These are phyloP conservation scores for Mustela lutreola DNA, from an alignment of 2,113 vertebrate species.

Conservation along the genomic window DNA sequence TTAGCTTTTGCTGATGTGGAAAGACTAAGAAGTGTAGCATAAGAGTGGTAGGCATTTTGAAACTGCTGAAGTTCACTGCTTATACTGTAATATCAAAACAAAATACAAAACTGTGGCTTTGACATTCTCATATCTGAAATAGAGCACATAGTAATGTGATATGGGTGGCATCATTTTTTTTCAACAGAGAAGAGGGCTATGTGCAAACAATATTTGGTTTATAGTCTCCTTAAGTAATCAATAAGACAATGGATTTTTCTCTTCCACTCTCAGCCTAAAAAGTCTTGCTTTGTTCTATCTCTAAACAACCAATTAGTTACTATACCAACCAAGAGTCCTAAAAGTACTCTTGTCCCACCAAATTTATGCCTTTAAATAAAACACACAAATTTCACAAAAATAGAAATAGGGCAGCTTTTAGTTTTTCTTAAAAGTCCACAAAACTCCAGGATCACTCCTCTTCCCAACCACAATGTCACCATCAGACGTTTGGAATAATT, in stretches of 20 bases:
- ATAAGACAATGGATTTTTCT: background rate
- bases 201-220: background rate
- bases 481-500: background rate
- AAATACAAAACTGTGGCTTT: background rate
- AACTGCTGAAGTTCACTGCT: background rate
- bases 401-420: background rate
- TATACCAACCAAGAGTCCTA: background rate
- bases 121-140: conserved; percentile 5
- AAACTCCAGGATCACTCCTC: background rate
- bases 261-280: background rate
- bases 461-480: rapidly evolving
- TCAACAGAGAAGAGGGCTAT: background rate
- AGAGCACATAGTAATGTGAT: background rate
- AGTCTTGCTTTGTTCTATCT: background rate
- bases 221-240: background rate
- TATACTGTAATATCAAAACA: background rate
- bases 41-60: background rate
- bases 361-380: background rate
- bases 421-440: background rate
- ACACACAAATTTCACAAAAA: background rate
- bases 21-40: background rate
- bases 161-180: background rate
- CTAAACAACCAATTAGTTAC: background rate
- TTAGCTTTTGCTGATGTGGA: background rate
- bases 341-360: background rate